Conservation (phyloP, 2,797 vertebrate genomes). For the Gallinago solitaria region DNA sequence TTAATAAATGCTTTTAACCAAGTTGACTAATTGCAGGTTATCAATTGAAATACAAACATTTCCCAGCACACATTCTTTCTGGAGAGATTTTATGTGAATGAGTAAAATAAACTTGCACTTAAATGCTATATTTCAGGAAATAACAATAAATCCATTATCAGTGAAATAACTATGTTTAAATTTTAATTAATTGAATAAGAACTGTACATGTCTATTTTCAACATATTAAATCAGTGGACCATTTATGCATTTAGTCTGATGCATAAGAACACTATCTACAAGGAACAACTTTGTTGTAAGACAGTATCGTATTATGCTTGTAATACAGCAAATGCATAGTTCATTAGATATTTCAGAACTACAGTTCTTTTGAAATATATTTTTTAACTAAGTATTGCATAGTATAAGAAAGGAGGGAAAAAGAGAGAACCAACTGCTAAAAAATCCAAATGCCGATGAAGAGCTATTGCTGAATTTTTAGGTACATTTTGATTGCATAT, state of each 20-base stretch:
- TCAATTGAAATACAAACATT: not conserved
- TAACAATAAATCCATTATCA: not conserved
- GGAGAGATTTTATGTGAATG: not conserved
- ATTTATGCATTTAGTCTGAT: not conserved
- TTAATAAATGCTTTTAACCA: constrained; percentile 33
- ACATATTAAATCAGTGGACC: not conserved
- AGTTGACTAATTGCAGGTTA: not conserved
- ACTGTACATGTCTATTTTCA: not conserved
- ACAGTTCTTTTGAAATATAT: not conserved
- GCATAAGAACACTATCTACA: not conserved
- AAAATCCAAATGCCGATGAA: not conserved
- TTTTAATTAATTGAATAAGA: not conserved
- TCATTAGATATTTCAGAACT: not conserved
- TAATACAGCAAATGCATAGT: not conserved
- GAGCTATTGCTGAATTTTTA: constrained; percentile 26
- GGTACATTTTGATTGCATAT: not conserved
- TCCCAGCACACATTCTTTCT: not conserved
- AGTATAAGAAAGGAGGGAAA: not conserved
- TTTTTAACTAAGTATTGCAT: constrained; percentile 9
- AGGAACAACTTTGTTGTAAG: not conserved
- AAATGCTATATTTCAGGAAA: not conserved
- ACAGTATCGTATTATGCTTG: not conserved
- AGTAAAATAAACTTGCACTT: not conserved
- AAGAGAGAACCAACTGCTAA: not conserved
- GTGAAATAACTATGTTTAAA: not conserved